A percentile compares a stretch with the other conserved stretches of the same genome.
Conservation (phyloP, 2,888 invertebrate species). For the Empis stercorea region DNA sequence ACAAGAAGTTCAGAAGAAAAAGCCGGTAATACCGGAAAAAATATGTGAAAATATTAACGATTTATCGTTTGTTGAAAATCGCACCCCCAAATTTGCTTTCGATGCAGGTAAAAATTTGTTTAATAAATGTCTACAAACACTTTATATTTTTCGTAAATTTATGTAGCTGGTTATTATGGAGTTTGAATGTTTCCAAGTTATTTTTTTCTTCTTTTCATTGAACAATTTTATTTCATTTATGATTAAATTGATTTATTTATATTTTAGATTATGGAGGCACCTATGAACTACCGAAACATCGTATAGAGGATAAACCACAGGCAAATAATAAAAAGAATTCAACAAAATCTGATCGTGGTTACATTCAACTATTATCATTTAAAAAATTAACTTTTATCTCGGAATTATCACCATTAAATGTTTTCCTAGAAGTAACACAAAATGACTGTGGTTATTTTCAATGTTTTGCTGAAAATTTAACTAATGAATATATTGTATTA, state of each 20-base stretch:
- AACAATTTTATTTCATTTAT: background rate
- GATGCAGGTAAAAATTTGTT: background rate
- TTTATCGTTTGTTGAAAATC: slow-evolving; percentile 4
- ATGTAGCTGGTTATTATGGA: too few relatives aligned
- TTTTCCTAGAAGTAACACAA: slow-evolving; percentile 13
- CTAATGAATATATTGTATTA: slow-evolving; percentile 3
- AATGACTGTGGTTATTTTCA: slow-evolving; percentile 11
- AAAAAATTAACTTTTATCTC: slow-evolving; percentile 10
- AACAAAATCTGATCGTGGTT: background rate
- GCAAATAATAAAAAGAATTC: background rate
- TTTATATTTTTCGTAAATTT: too few relatives aligned
- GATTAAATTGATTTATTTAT: background rate
- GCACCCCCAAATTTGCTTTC: slow-evolving; percentile 7
- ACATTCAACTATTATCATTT: slow-evolving; percentile 10
- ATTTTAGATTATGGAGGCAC: slow-evolving; percentile 12
- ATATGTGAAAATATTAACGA: slow-evolving; percentile 8
- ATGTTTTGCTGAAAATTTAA: slow-evolving; percentile 6
- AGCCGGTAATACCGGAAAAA: slow-evolving; percentile 9
- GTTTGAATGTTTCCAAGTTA: too few relatives aligned
- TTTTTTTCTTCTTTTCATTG: too few relatives aligned
- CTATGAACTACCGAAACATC: slow-evolving; percentile 7
- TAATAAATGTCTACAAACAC: background rate
- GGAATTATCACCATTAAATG: slow-evolving; percentile 11
- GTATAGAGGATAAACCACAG: background rate
- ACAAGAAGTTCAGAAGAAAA: slow-evolving; percentile 19